Percentiles rank a stretch among this genome's conserved stretches.
Evolutionary conservation across 2,113 vertebrate species (phyloP).

Genomic region (Prionailurus bengalensis): DNA sequence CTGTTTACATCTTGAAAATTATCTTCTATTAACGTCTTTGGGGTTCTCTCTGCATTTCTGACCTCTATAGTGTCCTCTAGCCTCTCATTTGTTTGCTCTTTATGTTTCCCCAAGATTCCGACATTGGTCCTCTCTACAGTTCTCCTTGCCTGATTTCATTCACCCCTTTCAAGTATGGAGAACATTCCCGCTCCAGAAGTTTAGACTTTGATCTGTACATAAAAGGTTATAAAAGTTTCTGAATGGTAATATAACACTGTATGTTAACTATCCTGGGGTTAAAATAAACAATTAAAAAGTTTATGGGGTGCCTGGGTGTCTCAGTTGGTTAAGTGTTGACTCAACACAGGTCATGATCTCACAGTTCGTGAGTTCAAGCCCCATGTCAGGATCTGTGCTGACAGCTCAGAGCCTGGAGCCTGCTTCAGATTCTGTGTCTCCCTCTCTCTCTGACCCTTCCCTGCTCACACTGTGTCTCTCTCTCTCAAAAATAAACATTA

Average conservation of each 20-base stretch:
- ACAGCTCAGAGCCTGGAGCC: too few species aligned
- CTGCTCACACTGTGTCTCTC: too few species aligned
- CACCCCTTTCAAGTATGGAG: neutral
- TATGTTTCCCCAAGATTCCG: conserved; percentile 14
- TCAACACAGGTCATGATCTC: too few species aligned
- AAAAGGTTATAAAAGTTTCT: conserved; percentile 32
- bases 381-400: too few species aligned
- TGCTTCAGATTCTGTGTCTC: too few species aligned
- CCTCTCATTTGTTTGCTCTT: neutral
- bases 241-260: neutral
- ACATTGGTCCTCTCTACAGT: neutral
- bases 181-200: neutral
- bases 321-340: too few species aligned
- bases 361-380: too few species aligned
- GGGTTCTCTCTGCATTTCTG: neutral
- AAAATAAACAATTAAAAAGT: neutral
- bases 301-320: neutral
- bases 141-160: neutral
- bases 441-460: too few species aligned
- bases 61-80: neutral
- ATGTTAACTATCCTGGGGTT: neutral
- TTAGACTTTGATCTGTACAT: conserved; percentile 44
- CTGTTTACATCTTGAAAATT: conserved; percentile 13
- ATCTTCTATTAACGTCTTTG: conserved; percentile 28
- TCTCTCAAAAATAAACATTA: too few species aligned